Conservation (phyloP, 2,888 invertebrate species). For the Nycteola revayana region DNA sequence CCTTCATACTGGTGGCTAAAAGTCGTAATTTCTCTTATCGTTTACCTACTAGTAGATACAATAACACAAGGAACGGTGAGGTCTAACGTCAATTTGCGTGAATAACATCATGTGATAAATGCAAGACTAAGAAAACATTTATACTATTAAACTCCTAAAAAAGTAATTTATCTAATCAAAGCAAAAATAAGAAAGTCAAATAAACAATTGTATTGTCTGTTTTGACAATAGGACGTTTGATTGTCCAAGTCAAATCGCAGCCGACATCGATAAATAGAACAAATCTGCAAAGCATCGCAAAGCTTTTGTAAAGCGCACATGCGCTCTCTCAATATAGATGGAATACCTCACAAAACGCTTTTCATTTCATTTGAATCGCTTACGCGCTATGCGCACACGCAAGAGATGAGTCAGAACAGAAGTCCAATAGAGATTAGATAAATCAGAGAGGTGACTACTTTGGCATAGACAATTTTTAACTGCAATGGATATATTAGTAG, state of each 20-base stretch:
- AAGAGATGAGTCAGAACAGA: conserved; percentile 52
- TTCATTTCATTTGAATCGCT: conserved; percentile 75
- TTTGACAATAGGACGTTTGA: conserved; percentile 11
- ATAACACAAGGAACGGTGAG: too few species aligned
- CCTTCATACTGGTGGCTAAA: too few species aligned
- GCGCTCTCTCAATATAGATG: conserved; percentile 63
- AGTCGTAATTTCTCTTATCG: too few species aligned
- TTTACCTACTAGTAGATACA: too few species aligned
- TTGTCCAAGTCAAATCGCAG: conserved; percentile 42
- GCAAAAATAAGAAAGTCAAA: too few species aligned
- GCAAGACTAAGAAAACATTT: too few species aligned
- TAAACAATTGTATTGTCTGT: not conserved
- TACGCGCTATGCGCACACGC: conserved; percentile 49
- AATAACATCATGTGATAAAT: too few species aligned
- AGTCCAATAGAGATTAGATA: conserved; percentile 14
- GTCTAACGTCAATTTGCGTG: too few species aligned
- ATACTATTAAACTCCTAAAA: too few species aligned
- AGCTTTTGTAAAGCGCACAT: conserved; percentile 68
- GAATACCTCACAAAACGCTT: conserved; percentile 73
- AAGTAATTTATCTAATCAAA: too few species aligned
- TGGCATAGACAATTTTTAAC: too few species aligned
- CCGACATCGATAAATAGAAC: conserved; percentile 62
- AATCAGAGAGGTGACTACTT: conserved; percentile 18
- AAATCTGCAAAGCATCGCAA: conserved; percentile 64
- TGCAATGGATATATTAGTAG: too few species aligned